These are phyloP conservation scores for Beris chalybata DNA, from an alignment of 2,888 invertebrate genomes.

Conservation along the genomic window DNA sequence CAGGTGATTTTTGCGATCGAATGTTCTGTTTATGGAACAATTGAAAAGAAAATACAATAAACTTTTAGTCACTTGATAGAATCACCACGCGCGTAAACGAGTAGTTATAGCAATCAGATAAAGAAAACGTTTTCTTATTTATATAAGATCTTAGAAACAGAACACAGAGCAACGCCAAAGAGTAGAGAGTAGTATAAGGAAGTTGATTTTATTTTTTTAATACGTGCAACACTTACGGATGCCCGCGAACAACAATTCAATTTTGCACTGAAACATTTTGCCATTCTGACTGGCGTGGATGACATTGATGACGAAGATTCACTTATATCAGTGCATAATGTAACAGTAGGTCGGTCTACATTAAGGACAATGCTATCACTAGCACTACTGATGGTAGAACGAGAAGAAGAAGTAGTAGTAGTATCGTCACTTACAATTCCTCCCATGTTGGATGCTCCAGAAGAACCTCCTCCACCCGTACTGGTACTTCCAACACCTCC, in stretches of 20 bases:
- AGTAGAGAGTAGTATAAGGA: not conserved
- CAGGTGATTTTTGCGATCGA: conserved; percentile 50
- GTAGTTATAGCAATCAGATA: not conserved
- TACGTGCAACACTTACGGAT: conserved; percentile 34
- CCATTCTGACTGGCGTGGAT: conserved; percentile 34
- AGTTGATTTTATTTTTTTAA: conserved; percentile 8
- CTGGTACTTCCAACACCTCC: not conserved
- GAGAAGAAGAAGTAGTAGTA: conserved; percentile 24
- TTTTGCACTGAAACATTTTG: conserved; percentile 37
- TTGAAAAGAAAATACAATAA: not conserved
- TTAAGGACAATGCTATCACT: conserved; percentile 27
- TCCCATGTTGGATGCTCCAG: conserved; percentile 35
- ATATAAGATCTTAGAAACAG: too few species aligned
- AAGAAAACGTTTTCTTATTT: too few species aligned
- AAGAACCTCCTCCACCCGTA: not conserved
- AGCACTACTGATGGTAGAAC: conserved; percentile 9
- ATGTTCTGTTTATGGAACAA: conserved; percentile 41
- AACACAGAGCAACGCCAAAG: too few species aligned
- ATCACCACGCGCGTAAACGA: too few species aligned
- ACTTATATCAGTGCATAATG: conserved; percentile 33
- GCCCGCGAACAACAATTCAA: conserved; percentile 35
- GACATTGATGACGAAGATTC: conserved; percentile 35
- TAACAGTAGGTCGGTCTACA: conserved; percentile 19
- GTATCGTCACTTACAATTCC: conserved; percentile 38
- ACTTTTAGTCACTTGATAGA: too few species aligned